phyloP scores from a whole-genome alignment of 2,797 vertebrate genomes.

The Sebastes kiyomatsui region DNA sequence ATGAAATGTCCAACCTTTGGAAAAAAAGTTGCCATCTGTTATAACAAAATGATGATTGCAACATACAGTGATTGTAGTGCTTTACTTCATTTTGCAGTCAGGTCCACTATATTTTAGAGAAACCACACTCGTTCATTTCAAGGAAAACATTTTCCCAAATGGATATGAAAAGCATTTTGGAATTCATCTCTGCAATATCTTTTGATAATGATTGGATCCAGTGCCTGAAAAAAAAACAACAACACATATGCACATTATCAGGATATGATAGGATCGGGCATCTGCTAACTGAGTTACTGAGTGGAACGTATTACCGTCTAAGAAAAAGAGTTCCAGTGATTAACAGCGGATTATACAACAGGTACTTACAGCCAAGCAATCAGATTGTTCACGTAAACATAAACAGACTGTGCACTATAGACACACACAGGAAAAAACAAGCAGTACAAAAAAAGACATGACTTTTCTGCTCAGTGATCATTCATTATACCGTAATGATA shows the following conservation, averaged over 20 bases:
- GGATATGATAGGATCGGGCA: slow-evolving; percentile 30
- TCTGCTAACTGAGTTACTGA: slow-evolving; percentile 34
- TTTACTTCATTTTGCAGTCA: slow-evolving; percentile 17
- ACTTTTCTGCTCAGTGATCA: slow-evolving; percentile 3
- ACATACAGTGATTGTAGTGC: slow-evolving; percentile 2
- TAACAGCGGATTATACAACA: slow-evolving; percentile 42
- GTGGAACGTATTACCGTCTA: slow-evolving; percentile 37
- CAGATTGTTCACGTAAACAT: slow-evolving; percentile 27
- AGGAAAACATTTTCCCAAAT: slow-evolving; percentile 14
- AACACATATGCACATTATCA: slow-evolving; percentile 28
- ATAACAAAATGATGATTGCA: slow-evolving; percentile 4
- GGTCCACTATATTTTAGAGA: slow-evolving; percentile 17
- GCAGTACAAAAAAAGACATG: background rate
- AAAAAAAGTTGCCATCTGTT: background rate
- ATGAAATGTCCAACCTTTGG: background rate
- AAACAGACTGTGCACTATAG: slow-evolving; percentile 9
- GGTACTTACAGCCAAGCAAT: slow-evolving; percentile 31
- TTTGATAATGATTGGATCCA: slow-evolving; percentile 18
- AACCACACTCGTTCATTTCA: slow-evolving; percentile 18
- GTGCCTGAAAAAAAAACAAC: slow-evolving; percentile 12
- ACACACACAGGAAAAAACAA: slow-evolving; percentile 11
- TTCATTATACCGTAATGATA: background rate
- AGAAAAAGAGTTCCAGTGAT: slow-evolving; percentile 38
- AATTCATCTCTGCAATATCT: slow-evolving; percentile 11
- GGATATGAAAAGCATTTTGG: slow-evolving; percentile 6